Base-by-base conservation (phyloP, 2,797 vertebrate species). In the Echeneis naucrates region DNA sequence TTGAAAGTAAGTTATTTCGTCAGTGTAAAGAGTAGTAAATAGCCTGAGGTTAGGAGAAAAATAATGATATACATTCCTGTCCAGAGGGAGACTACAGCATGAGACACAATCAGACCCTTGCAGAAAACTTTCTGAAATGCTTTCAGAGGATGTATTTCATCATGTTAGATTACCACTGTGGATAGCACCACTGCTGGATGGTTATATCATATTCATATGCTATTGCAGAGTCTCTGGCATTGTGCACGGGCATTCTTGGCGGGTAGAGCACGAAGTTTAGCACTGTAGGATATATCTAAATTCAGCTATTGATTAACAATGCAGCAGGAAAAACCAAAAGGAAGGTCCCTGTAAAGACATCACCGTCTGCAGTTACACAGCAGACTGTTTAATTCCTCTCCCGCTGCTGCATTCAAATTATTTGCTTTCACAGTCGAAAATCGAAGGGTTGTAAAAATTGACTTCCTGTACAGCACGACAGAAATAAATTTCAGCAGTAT, bases 361-460 rank as follows among this genome's bases (percentile, higher is more conserved):
- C 74, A 72, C 59, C 24, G 53, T 86, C 76, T 77, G 78, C 84
- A 77, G 87, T 88, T 84, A 68, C 88, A 87, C 77, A 52, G 80
- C 72, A 59, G 87, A 82, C 78, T 87, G 85, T 88, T 90, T 89
- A 84, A 93, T 88, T 87, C 83, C 86, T 77, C 80, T 63, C 83
- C 86, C 76, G 56, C 85, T 73, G 85, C 87, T 75, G 69, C 91
- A 92, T 93, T 92, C 91, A 93, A 91, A 94, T 93, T 87, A 94
- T 95, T 95, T 95, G 94, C 95, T 96, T 96, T 95, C 93, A 85
- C 94, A 92, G 93, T 93, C 80, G 75, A 91, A 94, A 93, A 95
- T 95, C 90, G 92, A 94, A 96, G 92, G 95, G 92, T 92, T 93
- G 91, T 94, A 95, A 96, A 96, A 94, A 93, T 92, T 92, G 93